phyloP scores from a whole-genome alignment of 2,113 vertebrate genomes.

The Entomyzon cyanotis region DNA sequence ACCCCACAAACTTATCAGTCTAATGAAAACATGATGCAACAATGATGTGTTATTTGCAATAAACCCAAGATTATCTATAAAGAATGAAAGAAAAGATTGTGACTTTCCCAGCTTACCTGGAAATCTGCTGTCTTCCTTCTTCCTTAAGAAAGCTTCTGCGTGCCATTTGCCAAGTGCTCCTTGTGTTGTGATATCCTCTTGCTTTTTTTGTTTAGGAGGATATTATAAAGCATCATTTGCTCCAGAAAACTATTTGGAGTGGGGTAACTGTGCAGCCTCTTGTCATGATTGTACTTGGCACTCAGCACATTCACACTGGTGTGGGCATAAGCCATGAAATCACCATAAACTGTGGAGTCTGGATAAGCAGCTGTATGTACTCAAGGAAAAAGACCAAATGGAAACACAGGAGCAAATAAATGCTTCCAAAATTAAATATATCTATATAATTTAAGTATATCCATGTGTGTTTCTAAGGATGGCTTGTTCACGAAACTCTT shows the following conservation, averaged over 20 bases:
- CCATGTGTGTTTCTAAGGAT: background rate
- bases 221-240: slow-evolving; percentile 81
- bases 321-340: slow-evolving; percentile 85
- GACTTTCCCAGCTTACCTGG: slow-evolving; percentile 70
- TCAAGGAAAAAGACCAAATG: slow-evolving; percentile 54
- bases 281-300: slow-evolving; percentile 77
- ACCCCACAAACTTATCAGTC: background rate
- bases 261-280: slow-evolving; percentile 81
- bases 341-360: slow-evolving; percentile 65
- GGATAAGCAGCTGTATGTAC: slow-evolving; percentile 78
- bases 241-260: slow-evolving; percentile 85
- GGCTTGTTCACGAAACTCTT: background rate
- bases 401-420: slow-evolving; percentile 71
- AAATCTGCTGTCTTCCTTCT: slow-evolving; percentile 64
- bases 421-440: slow-evolving; percentile 74
- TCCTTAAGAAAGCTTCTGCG: slow-evolving; percentile 71
- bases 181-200: slow-evolving; percentile 70
- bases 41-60: background rate
- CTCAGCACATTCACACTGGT: slow-evolving; percentile 80
- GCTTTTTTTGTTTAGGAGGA: slow-evolving; percentile 77
- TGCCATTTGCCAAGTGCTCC: slow-evolving; percentile 77
- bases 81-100: background rate
- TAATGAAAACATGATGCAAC: background rate
- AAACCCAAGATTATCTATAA: background rate
- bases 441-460: slow-evolving; percentile 12